phyloP scores from a whole-genome alignment of 2,888 invertebrate species.

The Hirtodrosophila alboralis region DNA sequence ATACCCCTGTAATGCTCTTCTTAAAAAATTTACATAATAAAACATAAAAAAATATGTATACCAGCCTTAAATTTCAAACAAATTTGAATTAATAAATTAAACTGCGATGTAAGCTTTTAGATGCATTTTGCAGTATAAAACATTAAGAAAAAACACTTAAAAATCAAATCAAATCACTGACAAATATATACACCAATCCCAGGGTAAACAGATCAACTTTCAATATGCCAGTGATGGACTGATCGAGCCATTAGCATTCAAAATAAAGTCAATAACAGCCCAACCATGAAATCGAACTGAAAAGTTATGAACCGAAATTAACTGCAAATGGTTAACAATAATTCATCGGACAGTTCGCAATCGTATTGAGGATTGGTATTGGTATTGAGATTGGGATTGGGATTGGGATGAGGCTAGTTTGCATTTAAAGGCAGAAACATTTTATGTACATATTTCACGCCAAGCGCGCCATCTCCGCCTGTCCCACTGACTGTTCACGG shows the following conservation, averaged over 20 bases:
- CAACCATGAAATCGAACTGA: slow-evolving; percentile 59
- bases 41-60: too few relatives aligned
- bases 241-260: slow-evolving; percentile 72
- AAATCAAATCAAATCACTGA: slow-evolving; percentile 2
- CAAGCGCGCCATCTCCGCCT: slow-evolving; percentile 30
- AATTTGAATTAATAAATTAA: too few relatives aligned
- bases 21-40: too few relatives aligned
- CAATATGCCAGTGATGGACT: slow-evolving; percentile 47
- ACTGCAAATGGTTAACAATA: slow-evolving; percentile 83
- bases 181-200: slow-evolving; percentile 6
- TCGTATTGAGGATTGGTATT: background rate
- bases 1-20: too few relatives aligned
- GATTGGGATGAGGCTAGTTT: slow-evolving; percentile 44
- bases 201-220: slow-evolving; percentile 24
- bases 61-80: too few relatives aligned
- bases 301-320: slow-evolving; percentile 77
- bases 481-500: slow-evolving; percentile 28
- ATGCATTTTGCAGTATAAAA: too few relatives aligned
- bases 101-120: too few relatives aligned
- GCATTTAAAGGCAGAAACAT: slow-evolving; percentile 70
- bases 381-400: too few relatives aligned
- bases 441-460: slow-evolving; percentile 80
- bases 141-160: background rate
- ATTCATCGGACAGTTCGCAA: slow-evolving; percentile 61
- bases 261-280: slow-evolving; percentile 70